Conservation (phyloP, 2,113 vertebrate genomes). For the Ardeotis arabs region DNA sequence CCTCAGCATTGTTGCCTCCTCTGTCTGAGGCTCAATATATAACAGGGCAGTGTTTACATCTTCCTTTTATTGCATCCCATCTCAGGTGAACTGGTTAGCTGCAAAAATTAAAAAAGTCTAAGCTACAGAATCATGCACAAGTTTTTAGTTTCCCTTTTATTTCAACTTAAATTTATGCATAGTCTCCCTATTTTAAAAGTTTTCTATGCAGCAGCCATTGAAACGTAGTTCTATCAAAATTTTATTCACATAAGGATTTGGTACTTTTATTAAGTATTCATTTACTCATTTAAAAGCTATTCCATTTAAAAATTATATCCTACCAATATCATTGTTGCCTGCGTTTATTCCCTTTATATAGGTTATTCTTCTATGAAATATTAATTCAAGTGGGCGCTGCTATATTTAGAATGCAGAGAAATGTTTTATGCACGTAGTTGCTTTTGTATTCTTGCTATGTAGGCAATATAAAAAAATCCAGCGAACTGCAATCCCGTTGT, state of each 20-base stretch:
- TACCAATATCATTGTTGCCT: not conserved
- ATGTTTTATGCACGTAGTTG: slow-evolving; percentile 26
- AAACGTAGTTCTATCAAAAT: not conserved
- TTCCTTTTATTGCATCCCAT: not conserved
- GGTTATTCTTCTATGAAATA: slow-evolving; percentile 63
- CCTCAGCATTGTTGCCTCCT: not conserved
- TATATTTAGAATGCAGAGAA: slow-evolving; percentile 66
- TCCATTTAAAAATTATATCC: slow-evolving; percentile 30
- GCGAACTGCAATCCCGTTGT: not conserved
- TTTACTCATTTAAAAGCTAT: slow-evolving; percentile 46
- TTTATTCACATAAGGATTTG: not conserved
- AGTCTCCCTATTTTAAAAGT: not conserved
- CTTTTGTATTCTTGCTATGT: slow-evolving; percentile 44
- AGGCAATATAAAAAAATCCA: not conserved
- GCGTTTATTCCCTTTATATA: slow-evolving; percentile 29
- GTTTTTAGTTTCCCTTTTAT: not conserved
- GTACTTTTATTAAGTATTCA: not conserved
- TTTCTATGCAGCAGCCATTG: not conserved
- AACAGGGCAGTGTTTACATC: not conserved
- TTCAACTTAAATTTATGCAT: not conserved
- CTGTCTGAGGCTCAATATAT: not conserved
- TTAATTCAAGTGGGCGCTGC: slow-evolving; percentile 48
- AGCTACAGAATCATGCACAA: not conserved
- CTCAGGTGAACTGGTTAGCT: not conserved
- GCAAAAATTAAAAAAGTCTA: not conserved